phyloP scores from a whole-genome alignment of 2,797 vertebrate genomes.

The Phoebastria nigripes region DNA sequence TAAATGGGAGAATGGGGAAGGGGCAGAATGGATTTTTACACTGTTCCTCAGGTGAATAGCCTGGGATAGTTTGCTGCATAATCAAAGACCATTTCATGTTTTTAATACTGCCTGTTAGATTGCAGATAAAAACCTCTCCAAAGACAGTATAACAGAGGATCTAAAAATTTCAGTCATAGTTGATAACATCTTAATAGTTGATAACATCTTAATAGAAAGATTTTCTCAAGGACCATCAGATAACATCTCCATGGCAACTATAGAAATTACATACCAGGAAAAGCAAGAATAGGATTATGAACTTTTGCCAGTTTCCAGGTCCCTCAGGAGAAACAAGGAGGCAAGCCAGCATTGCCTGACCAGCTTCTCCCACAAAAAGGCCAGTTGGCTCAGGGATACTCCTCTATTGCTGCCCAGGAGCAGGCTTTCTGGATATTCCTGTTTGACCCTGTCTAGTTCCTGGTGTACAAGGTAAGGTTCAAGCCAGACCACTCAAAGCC shows the following conservation, averaged over 20 bases:
- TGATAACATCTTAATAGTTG: not conserved
- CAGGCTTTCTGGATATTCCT: not conserved
- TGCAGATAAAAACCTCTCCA: not conserved
- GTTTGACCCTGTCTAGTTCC: not conserved
- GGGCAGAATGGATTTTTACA: not conserved
- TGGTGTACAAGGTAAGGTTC: not conserved
- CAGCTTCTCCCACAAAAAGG: not conserved
- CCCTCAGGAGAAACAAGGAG: not conserved
- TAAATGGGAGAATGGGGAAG: not conserved
- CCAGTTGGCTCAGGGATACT: accelerated
- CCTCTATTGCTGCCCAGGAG: not conserved
- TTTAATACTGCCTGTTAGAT: not conserved
- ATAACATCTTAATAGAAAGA: not conserved
- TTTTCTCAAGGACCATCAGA: not conserved
- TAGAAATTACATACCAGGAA: not conserved
- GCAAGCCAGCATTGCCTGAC: not conserved
- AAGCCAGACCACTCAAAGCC: not conserved
- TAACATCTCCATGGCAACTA: not conserved
- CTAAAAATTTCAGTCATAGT: not conserved
- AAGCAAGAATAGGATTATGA: not conserved
- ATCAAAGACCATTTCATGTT: not conserved
- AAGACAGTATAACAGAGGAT: not conserved
- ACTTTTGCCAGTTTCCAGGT: not conserved
- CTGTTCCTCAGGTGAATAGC: not conserved
- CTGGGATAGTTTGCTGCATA: not conserved